phyloP scores from a whole-genome alignment of 2,113 vertebrate species.

The Falcunculus frontatus region DNA sequence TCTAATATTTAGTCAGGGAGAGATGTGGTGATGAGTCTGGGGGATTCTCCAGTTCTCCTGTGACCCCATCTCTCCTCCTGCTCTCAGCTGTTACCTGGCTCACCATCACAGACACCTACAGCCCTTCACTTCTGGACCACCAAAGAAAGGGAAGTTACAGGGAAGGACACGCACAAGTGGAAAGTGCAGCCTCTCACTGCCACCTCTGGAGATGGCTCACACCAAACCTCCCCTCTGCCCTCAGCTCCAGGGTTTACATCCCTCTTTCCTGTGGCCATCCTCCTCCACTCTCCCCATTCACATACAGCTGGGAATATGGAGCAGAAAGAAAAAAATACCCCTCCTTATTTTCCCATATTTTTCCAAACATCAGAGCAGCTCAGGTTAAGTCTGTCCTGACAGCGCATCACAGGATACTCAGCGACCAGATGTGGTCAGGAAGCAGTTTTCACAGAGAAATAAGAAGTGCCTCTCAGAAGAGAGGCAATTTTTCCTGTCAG shows the following conservation, averaged over 20 bases:
- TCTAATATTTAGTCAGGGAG: background rate
- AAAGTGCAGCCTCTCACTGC: background rate
- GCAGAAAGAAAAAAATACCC: background rate
- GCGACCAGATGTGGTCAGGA: background rate
- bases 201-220: background rate
- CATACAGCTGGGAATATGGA: fast-evolving
- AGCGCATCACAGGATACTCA: background rate
- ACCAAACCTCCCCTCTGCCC: background rate
- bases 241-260: background rate
- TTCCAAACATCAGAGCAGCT: background rate
- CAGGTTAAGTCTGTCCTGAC: background rate
- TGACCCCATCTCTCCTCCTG: background rate
- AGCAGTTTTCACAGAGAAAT: background rate
- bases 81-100: background rate
- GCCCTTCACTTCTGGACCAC: background rate
- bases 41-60: background rate
- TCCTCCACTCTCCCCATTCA: background rate
- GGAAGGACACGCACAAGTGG: background rate
- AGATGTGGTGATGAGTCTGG: background rate
- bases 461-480: background rate
- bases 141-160: background rate
- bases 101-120: background rate
- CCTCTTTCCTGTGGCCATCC: background rate
- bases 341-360: background rate
- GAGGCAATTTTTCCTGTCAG: background rate